Evolutionary conservation across 1,140 invertebrate species (phyloP), one percentile per base, ranked within the genome.

Genomic region (Rhopalosiphum padi): DNA sequence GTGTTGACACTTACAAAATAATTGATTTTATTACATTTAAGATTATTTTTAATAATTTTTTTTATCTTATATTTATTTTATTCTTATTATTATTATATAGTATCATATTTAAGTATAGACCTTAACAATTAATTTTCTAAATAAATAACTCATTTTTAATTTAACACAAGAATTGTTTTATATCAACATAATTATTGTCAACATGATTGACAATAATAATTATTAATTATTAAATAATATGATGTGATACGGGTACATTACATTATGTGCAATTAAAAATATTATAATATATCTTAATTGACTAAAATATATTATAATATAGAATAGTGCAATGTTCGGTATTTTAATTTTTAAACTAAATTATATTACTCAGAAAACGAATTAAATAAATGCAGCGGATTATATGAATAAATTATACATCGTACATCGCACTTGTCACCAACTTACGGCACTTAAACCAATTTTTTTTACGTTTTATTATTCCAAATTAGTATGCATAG

Each of bases 311-410:
- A 60, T 68, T 68, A 68, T 68, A 30, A 68, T n/a, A 15, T n/a
- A 68, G 2, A 15, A 68, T n/a, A 68, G 9, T n/a, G 25, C 30
- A n/a, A 68, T 30, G 11, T 68, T 30, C 4, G 30, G 30, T n/a
- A n/a, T 68, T 68, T 68, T n/a, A 68, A 68, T 68, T 68, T 68
- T 68, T n/a, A n/a, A 68, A 68, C 30, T 68, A n/a, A 68, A 68
- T n/a, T 68, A 30, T n/a, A 4, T n/a, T 68, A n/a, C 30, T 68
- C 60, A 30, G 30, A 68, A 68, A n/a, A n/a, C 60, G 15, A 68
- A 68, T 68, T 68, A 68, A 68, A 68, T 68, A 15, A 68, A 68
- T 68, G 0, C 11, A n/a, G 15, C 11, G 11, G 15, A n/a, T n/a
- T 68, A 15, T 30, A n/a, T 68, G 4, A 68, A 68, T 68, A 3